Percentiles rank a stretch among this genome's conserved stretches.
Evolutionary conservation across 2,888 invertebrate species (phyloP).

Genomic region (Ferrisia virgata): DNA sequence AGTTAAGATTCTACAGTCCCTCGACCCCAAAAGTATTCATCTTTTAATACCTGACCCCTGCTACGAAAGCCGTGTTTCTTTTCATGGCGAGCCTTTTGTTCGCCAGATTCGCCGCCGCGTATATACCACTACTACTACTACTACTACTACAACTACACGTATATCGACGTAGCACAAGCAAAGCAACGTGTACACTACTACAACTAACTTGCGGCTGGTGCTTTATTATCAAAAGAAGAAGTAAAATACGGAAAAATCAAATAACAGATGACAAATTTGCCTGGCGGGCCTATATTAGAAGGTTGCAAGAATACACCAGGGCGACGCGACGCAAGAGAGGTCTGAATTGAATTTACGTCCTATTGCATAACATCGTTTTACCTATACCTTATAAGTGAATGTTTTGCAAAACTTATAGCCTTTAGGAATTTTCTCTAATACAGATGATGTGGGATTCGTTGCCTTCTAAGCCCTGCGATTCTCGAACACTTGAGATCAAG

Average conservation of each 20-base stretch:
- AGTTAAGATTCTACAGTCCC: constrained; percentile 43
- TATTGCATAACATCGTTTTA: no score
- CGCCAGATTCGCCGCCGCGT: background rate
- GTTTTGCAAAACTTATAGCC: background rate
- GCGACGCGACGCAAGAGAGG: background rate
- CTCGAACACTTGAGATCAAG: no score
- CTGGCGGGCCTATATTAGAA: background rate
- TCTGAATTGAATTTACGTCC: background rate
- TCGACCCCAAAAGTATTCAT: constrained; percentile 43
- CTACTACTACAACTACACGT: no score
- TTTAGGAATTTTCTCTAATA: no score
- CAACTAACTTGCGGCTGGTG: no score
- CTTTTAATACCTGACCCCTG: constrained; percentile 46
- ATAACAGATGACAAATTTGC: constrained; percentile 35
- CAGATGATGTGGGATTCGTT: no score
- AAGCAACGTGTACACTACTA: no score
- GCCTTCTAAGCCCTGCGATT: no score
- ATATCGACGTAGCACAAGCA: no score
- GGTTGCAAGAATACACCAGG: background rate
- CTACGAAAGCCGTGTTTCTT: constrained; percentile 31
- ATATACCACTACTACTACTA: no score
- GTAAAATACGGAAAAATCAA: constrained; percentile 18
- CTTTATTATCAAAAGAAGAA: constrained; percentile 26
- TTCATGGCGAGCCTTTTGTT: constrained; percentile 12
- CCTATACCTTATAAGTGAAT: no score